Evolutionary conservation across 1,140 invertebrate genomes (phyloP), one percentile per base, ranked within the genome.

Genomic region (Scaptomyza pallida): DNA sequence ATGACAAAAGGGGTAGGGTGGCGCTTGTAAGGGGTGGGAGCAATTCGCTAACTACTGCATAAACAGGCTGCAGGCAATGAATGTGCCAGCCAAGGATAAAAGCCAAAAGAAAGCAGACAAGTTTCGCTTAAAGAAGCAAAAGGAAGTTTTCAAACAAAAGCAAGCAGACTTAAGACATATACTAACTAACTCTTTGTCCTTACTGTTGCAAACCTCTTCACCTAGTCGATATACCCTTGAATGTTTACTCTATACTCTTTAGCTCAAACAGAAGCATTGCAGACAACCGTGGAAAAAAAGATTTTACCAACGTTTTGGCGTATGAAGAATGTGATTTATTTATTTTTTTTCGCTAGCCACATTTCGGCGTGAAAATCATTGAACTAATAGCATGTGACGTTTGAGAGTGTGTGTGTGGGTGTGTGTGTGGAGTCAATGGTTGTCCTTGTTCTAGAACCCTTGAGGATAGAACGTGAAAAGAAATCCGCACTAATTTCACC

Each of bases 51-150:
- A 89, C 85, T 89, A 89, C 85, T 89, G 85, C 85, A 89, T 85
- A 89, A 89, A 89, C 86, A 89, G 76, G 67, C 85, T 85, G 85
- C 76, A 89, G 85, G 85, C 85, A 89, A 85, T 83, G 79, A 89
- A 80, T 44, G 57, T 44, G 57, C 44, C 55, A 72, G 73, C 61
- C 48, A 88, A 82, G 78, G 63, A 86, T 69, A 67, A 60, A 30
- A 21, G 30, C 55, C n/a, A n/a, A 30, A 60, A 35, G 59, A 51
- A 55, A 47, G 17, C 33, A 37, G 33, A 37, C 52, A 21, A 35
- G 8, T n/a, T 17, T 15, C 5, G 5, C n/a, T 15, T n/a, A 3
- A 47, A 35, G 41, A 37, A 26, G 23, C 56, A 47, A 37, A 35
- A 23, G 17, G 43, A 61, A 44, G 15, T 26, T 0, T 26, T 12